These are phyloP conservation scores for Atta texana DNA, from an alignment of 1,140 invertebrate species.

Conservation along the genomic window DNA sequence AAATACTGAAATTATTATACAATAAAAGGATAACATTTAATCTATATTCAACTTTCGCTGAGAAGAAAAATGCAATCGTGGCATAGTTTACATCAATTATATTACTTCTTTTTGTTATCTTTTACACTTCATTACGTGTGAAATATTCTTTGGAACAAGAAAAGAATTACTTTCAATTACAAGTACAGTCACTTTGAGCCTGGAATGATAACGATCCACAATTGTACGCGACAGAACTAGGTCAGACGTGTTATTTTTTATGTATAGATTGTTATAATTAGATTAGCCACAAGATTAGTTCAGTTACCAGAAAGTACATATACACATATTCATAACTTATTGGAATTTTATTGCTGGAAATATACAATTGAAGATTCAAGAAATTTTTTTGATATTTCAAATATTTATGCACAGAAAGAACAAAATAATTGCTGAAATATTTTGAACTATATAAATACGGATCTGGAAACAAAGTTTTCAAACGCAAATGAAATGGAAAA, in stretches of 20 bases:
- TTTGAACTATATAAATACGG: too few species aligned
- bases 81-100: background rate
- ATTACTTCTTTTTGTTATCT: background rate
- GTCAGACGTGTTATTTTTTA: conserved; percentile 40
- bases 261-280: conserved; percentile 38
- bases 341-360: background rate
- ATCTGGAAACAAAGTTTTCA: too few species aligned
- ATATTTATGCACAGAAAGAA: too few species aligned
- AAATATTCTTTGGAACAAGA: conserved; percentile 1
- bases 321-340: background rate
- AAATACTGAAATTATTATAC: background rate
- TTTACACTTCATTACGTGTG: too few species aligned
- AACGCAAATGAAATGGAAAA: too few species aligned
- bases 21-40: background rate
- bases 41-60: background rate
- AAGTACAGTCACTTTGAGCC: background rate
- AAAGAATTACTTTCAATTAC: background rate
- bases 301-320: background rate
- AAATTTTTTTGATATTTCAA: background rate
- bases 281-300: conserved; percentile 20
- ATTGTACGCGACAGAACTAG: conserved; percentile 12
- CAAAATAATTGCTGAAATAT: too few species aligned
- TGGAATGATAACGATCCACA: conserved; percentile 25
- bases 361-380: background rate
- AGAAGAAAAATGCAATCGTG: background rate